Conservation (phyloP, 1,140 invertebrate genomes). For the Drosophila funebris region DNA sequence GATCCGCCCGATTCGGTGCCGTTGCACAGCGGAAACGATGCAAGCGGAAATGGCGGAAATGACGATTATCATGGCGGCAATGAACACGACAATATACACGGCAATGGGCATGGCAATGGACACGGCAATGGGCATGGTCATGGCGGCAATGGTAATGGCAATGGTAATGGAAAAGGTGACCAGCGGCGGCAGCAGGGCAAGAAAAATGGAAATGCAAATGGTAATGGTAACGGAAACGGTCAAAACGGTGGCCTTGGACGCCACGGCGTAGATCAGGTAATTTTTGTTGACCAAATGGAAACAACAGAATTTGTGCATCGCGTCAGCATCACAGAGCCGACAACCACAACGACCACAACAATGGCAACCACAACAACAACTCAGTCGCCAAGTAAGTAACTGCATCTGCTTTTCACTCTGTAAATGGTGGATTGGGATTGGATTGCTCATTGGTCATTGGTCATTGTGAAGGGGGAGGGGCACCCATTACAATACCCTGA, state of each 20-base stretch:
- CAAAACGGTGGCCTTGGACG: constrained; percentile 68
- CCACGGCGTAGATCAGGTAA: constrained; percentile 83
- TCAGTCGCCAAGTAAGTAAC: constrained; percentile 87
- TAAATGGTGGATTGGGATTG: neutral
- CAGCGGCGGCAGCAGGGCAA: constrained; percentile 83
- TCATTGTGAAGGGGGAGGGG: neutral
- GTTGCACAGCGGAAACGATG: constrained; percentile 81
- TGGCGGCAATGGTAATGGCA: constrained; percentile 84
- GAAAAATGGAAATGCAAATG: constrained; percentile 64
- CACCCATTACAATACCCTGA: neutral
- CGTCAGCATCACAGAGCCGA: constrained; percentile 84
- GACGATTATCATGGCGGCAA: constrained; percentile 85
- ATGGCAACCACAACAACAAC: constrained; percentile 87
- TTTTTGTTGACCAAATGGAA: constrained; percentile 84
- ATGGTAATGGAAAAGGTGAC: constrained; percentile 67
- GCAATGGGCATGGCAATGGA: constrained; percentile 79
- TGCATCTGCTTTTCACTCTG: constrained; percentile 38
- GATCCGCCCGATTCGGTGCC: constrained; percentile 83
- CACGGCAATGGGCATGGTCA: constrained; percentile 83
- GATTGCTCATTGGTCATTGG: too few species aligned
- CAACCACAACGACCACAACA: constrained; percentile 84
- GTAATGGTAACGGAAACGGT: constrained; percentile 53
- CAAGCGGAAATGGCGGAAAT: constrained; percentile 83
- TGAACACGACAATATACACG: constrained; percentile 84
- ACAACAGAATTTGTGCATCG: constrained; percentile 84